Percentiles rank a stretch among this genome's conserved stretches.
Evolutionary conservation across 1,140 invertebrate species (phyloP).

Genomic region (Heliconius hewitsoni): DNA sequence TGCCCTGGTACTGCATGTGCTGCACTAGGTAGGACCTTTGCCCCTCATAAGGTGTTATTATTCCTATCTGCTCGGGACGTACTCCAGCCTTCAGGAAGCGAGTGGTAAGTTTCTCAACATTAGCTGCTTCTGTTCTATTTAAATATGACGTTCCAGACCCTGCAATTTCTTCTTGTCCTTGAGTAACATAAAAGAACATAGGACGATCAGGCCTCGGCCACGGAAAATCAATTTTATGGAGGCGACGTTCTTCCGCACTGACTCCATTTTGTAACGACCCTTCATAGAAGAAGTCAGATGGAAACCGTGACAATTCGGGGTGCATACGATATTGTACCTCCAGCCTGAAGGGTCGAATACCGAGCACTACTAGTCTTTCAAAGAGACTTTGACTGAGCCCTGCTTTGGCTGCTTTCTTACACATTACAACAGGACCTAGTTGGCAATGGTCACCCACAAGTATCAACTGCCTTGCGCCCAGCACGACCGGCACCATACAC

Average conservation of each 20-base stretch:
- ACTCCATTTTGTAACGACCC: slow-evolving; percentile 99
- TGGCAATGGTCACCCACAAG: slow-evolving; percentile 99
- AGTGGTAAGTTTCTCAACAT: slow-evolving; percentile 98
- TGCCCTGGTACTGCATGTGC: slow-evolving; percentile 99
- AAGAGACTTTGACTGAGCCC: slow-evolving; percentile 98
- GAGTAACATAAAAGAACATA: slow-evolving; percentile 99
- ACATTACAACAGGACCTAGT: slow-evolving; percentile 99
- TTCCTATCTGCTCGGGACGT: slow-evolving; percentile 99
- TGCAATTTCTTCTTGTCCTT: slow-evolving; percentile 99
- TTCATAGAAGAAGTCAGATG: slow-evolving; percentile 99
- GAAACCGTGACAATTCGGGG: slow-evolving; percentile 97
- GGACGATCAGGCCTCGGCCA: slow-evolving; percentile 98
- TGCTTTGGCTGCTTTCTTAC: slow-evolving; percentile 98
- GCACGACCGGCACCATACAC: slow-evolving; percentile 98
- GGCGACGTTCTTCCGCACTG: slow-evolving; percentile 94
- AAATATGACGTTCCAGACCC: slow-evolving; percentile 99
- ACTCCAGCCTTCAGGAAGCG: slow-evolving; percentile 96
- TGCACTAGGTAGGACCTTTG: slow-evolving; percentile 99
- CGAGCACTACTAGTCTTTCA: slow-evolving; percentile 97
- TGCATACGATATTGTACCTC: slow-evolving; percentile 99
- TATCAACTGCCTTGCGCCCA: slow-evolving; percentile 97
- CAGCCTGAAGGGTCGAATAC: slow-evolving; percentile 95
- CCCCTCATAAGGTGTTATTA: slow-evolving; percentile 99
- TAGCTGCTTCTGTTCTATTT: slow-evolving; percentile 98
- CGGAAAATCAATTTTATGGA: slow-evolving; percentile 97